Evolutionary conservation across 2,797 vertebrate species (phyloP).

Genomic region (Merluccius polli): DNA sequence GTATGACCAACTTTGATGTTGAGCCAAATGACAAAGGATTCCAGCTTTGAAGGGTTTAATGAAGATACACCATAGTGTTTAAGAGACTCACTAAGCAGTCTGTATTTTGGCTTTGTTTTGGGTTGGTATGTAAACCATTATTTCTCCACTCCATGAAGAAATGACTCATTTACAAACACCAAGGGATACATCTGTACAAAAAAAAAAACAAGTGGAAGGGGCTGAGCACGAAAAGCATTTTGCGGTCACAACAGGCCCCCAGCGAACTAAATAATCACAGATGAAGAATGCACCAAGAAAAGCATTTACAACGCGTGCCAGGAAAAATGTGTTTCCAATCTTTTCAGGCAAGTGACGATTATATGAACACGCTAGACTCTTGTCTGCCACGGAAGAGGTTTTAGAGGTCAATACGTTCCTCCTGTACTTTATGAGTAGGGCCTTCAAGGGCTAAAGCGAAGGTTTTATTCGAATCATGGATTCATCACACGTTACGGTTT

Average conservation of each 20-base stretch:
- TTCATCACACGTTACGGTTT: constrained; percentile 18
- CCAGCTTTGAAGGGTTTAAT: constrained; percentile 77
- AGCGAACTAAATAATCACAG: constrained; percentile 78
- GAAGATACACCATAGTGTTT: constrained; percentile 72
- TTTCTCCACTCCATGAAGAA: constrained; percentile 64
- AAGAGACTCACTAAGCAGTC: constrained; percentile 69
- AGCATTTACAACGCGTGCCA: constrained; percentile 72
- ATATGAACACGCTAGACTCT: constrained; percentile 67
- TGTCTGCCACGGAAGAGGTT: constrained; percentile 64
- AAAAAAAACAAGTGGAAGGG: constrained; percentile 61
- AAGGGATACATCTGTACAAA: constrained; percentile 61
- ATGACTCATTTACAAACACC: constrained; percentile 62
- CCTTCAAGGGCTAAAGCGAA: constrained; percentile 7
- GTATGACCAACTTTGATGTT: constrained; percentile 57
- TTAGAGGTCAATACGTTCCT: constrained; percentile 50
- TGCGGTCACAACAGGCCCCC: constrained; percentile 76
- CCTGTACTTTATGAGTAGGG: constrained; percentile 58
- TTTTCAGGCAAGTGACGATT: constrained; percentile 69
- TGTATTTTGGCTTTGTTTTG: constrained; percentile 62
- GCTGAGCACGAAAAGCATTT: constrained; percentile 70
- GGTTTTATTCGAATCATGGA: neutral
- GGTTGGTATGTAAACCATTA: constrained; percentile 68
- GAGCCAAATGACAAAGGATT: constrained; percentile 65
- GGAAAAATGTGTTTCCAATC: constrained; percentile 79
- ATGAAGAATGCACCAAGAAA: constrained; percentile 77